Base-by-base conservation (phyloP, 1,140 invertebrate genomes). In the Ceratina calcarata region DNA sequence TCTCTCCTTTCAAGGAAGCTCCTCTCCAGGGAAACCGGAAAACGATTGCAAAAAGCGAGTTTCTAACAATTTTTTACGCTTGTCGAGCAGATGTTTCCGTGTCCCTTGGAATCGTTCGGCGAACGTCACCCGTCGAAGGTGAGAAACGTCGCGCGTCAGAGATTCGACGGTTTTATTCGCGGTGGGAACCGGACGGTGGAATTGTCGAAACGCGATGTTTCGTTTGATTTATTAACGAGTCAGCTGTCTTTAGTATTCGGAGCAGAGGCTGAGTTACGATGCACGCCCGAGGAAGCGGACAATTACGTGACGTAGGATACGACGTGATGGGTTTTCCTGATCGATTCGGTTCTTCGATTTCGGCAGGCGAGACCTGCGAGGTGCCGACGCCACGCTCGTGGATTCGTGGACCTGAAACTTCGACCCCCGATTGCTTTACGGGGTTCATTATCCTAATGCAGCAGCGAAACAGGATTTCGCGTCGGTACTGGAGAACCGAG, bases 391-490 rank as follows among this genome's bases (percentile, higher is more conserved):
- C 1, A 6, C n/a, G 45, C 37, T 7, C 37, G 3, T 10, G 6
- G 37, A 45, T 10, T 45, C 37, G 32, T 37, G 32, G 32, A 27
- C 18, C 62, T 32, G 66, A 75, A 45, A 53, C 62, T 80, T 84
- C 64, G 77, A 77, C 61, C 75, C 64, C 49, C 57, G 60, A 70
- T 57, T 69, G 65, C 72, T 60, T 83, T 71, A 86, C 72, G 81
- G 78, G 55, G 57, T 83, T 86, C 84, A 86, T 86, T 86, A 86
- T 86, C 84, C 84, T 86, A 86, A 86, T 86, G 84, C 81, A 83
- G 53, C 68, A 27, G 32, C 53, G 73, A 58, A 86, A 86, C 85
- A 83, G 85, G 77, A 86, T 86, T 86, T 83, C 64, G 69, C 65
- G 81, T 71, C 57, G 37, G 79, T 61, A 74, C 55, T 69, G 79